Evolutionary conservation across 2,113 vertebrate genomes (phyloP).

Genomic region (Tonatia bakeri): DNA sequence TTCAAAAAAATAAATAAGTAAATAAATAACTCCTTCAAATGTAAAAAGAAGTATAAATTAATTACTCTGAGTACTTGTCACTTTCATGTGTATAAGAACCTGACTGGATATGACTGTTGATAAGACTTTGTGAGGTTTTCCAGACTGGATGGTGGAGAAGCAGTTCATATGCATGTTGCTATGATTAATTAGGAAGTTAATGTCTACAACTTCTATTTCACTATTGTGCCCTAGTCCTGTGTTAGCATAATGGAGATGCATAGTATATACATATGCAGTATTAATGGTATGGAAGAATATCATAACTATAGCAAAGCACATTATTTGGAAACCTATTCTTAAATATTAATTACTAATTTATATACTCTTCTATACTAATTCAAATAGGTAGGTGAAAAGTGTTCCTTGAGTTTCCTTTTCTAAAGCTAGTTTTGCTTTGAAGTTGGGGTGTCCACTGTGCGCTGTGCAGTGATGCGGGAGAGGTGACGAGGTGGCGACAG

Average conservation of each 20-base stretch:
- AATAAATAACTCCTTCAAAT: neutral
- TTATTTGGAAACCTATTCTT: neutral
- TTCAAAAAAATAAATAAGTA: neutral
- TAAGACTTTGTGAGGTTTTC: neutral
- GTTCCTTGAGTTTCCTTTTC: neutral
- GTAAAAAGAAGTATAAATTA: neutral
- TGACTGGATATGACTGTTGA: neutral
- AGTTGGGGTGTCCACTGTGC: neutral
- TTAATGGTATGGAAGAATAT: neutral
- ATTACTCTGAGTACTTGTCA: neutral
- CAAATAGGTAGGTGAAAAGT: neutral
- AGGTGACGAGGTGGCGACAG: neutral
- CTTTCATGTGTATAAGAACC: neutral
- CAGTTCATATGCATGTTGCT: neutral
- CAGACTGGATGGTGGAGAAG: neutral
- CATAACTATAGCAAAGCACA: neutral
- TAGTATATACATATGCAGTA: neutral
- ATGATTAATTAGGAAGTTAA: neutral
- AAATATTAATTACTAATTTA: constrained; percentile 20
- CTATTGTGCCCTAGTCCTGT: neutral
- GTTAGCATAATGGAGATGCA: neutral
- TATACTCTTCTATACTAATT: neutral
- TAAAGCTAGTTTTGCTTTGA: neutral
- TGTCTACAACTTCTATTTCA: neutral
- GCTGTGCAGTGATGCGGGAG: neutral